These are phyloP conservation scores for Xylocopa sonorina DNA, from an alignment of 1,140 invertebrate species.

Conservation along the genomic window DNA sequence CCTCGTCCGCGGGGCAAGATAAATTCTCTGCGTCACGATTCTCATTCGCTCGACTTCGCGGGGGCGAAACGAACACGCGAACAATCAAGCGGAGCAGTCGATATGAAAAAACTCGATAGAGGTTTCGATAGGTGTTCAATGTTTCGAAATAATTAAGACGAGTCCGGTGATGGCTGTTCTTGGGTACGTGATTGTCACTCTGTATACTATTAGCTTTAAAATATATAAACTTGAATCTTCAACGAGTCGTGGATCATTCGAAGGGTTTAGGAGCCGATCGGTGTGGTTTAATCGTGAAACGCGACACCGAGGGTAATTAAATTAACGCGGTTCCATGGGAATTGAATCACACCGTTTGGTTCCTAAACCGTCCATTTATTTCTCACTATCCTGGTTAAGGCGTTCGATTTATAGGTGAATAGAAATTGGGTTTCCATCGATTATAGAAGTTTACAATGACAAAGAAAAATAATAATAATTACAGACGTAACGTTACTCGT, in stretches of 20 bases:
- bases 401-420: too few relatives aligned
- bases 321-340: too few relatives aligned
- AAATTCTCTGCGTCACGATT: background rate
- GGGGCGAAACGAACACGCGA: background rate
- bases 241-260: background rate
- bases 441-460: too few relatives aligned
- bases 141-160: background rate
- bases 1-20: background rate
- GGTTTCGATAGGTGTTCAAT: background rate
- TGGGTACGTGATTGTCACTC: conserved; percentile 34
- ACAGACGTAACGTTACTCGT: too few relatives aligned
- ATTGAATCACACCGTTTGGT: too few relatives aligned
- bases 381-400: too few relatives aligned
- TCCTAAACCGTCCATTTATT: too few relatives aligned
- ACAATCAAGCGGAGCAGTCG: background rate
- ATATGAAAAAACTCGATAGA: background rate
- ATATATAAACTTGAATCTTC: conserved; percentile 41
- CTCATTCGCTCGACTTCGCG: background rate
- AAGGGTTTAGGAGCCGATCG: too few relatives aligned
- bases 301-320: too few relatives aligned
- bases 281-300: too few relatives aligned
- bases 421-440: too few relatives aligned
- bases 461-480: too few relatives aligned
- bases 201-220: conserved; percentile 54
- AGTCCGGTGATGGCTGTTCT: conserved; percentile 1